Percentiles rank a stretch among this genome's conserved stretches.
These are phyloP conservation scores for Zaprionus ghesquierei DNA, from an alignment of 1,140 invertebrate species.

Conservation along the genomic window DNA sequence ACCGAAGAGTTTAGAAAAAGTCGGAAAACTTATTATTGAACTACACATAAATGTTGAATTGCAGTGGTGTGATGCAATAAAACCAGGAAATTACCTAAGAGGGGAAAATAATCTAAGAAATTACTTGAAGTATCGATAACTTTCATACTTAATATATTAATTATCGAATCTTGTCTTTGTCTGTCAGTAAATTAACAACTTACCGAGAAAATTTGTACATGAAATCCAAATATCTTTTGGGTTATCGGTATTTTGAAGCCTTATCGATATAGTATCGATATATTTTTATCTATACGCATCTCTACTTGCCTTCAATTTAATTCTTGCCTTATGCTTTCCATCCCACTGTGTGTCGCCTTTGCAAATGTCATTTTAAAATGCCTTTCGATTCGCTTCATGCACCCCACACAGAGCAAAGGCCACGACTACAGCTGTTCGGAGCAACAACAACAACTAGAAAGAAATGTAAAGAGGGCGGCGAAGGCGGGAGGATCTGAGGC, in stretches of 20 bases:
- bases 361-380: constrained; percentile 76
- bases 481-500: not conserved
- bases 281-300: not conserved
- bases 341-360: constrained; percentile 54
- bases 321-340: not conserved
- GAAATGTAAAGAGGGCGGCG: not conserved
- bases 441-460: not conserved
- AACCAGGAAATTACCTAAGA: no score
- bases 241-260: not conserved
- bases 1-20: no score
- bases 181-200: no score
- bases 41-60: no score
- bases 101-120: no score
- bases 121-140: no score
- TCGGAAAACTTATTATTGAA: no score
- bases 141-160: no score
- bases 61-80: no score
- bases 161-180: no score
- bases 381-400: constrained; percentile 29
- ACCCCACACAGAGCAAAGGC: constrained; percentile 5
- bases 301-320: not conserved
- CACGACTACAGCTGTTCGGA: not conserved
- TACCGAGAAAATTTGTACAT: no score
- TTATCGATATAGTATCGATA: not conserved
- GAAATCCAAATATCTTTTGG: no score